phyloP scores from a whole-genome alignment of 2,888 invertebrate genomes.

The Deilephila porcellus region DNA sequence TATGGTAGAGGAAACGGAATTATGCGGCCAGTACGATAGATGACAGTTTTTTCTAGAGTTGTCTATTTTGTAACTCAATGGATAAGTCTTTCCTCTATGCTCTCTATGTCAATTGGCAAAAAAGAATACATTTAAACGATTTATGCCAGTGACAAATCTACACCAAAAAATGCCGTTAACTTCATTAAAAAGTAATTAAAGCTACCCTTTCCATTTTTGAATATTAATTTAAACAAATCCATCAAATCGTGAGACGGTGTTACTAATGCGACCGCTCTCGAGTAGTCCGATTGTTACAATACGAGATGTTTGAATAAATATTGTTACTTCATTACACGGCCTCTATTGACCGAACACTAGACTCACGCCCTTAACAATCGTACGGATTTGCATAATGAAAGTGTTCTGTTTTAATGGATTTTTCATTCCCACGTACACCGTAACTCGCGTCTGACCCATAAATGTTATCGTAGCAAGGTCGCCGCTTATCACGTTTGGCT shows the following conservation, averaged over 20 bases:
- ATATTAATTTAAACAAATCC: conserved; percentile 46
- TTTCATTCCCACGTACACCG: conserved; percentile 26
- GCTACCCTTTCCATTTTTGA: conserved; percentile 18
- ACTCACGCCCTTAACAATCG: conserved; percentile 44
- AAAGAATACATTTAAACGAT: neutral
- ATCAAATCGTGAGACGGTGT: conserved; percentile 68
- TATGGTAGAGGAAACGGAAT: no score
- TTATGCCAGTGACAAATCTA: neutral
- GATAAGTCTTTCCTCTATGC: neutral
- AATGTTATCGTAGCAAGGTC: conserved; percentile 61
- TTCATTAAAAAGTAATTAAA: conserved; percentile 1
- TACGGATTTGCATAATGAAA: conserved; percentile 69
- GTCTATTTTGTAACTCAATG: no score
- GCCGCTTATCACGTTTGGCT: conserved; percentile 22
- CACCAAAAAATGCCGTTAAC: neutral
- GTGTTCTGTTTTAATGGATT: conserved; percentile 41
- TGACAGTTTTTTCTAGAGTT: no score
- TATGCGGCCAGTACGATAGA: no score
- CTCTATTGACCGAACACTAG: conserved; percentile 49
- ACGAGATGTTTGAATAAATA: conserved; percentile 64
- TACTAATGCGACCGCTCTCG: conserved; percentile 74
- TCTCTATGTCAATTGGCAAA: neutral
- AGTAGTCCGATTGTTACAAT: conserved; percentile 63
- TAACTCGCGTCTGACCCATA: conserved; percentile 42
- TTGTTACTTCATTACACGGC: conserved; percentile 60